Evolutionary conservation across 2,113 vertebrate species (phyloP).

Genomic region (Pardalotus punctatus): DNA sequence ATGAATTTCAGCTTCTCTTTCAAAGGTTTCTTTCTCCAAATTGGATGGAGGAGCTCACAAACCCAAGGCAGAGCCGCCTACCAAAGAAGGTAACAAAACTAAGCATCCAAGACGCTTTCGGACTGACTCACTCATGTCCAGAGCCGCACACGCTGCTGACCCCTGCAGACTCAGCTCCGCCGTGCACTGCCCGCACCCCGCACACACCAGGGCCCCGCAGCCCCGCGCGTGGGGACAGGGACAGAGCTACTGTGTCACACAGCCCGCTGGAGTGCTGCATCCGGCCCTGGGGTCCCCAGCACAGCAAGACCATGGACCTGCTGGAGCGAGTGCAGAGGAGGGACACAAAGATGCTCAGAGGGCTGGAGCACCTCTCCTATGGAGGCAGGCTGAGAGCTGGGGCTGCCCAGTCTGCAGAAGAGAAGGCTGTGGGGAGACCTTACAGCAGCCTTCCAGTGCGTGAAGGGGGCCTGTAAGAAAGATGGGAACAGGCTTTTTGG

Average conservation of each 20-base stretch:
- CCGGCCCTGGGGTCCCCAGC: not conserved
- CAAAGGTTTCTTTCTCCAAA: not conserved
- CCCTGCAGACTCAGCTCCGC: not conserved
- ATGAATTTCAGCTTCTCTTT: not conserved
- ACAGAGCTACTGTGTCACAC: rapidly evolving
- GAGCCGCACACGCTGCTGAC: not conserved
- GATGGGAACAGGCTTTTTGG: not conserved
- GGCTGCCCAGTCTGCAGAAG: not conserved
- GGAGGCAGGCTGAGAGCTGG: not conserved
- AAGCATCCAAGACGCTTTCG: rapidly evolving
- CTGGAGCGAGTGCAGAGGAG: not conserved
- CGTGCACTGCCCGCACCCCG: not conserved
- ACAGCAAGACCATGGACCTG: not conserved
- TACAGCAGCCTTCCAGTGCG: not conserved
- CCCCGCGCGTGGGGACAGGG: not conserved
- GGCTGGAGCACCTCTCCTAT: not conserved
- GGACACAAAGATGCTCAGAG: not conserved
- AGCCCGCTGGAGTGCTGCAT: not conserved
- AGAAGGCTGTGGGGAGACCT: not conserved
- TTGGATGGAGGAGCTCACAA: not conserved
- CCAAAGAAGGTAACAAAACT: not conserved
- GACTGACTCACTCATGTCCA: rapidly evolving
- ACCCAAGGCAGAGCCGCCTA: not conserved
- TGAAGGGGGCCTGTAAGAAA: not conserved
- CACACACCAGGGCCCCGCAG: not conserved